phyloP scores from a whole-genome alignment of 2,888 invertebrate species.

The Pyrrhosoma nymphula region DNA sequence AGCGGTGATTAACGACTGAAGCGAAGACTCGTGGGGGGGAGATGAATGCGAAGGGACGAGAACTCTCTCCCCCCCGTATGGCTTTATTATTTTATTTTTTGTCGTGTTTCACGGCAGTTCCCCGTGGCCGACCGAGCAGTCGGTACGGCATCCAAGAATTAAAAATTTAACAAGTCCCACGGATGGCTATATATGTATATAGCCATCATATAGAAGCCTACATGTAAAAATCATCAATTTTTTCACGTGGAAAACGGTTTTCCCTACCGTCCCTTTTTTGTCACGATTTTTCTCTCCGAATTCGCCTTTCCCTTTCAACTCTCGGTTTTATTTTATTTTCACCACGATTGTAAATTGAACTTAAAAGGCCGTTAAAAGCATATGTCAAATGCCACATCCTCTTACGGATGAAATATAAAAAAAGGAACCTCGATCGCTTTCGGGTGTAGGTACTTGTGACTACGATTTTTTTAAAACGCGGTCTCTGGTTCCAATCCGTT shows the following conservation, averaged over 20 bases:
- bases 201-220: too few relatives aligned
- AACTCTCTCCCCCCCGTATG: not conserved
- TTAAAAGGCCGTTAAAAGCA: constrained; percentile 16
- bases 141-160: not conserved
- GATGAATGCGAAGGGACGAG: not conserved
- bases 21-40: not conserved
- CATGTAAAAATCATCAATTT: not conserved
- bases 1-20: constrained; percentile 63
- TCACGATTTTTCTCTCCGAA: not conserved
- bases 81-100: not conserved
- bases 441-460: not conserved
- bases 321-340: not conserved
- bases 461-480: not conserved
- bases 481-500: not conserved
- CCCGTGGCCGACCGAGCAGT: not conserved
- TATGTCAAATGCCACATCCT: constrained; percentile 28
- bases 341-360: not conserved
- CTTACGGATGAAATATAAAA: not conserved
- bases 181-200: not conserved
- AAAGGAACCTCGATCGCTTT: not conserved
- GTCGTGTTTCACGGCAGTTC: not conserved
- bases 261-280: not conserved
- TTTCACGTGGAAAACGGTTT: not conserved
- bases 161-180: not conserved
- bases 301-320: not conserved